phyloP scores from a whole-genome alignment of 2,888 invertebrate genomes.

The Phania funesta region DNA sequence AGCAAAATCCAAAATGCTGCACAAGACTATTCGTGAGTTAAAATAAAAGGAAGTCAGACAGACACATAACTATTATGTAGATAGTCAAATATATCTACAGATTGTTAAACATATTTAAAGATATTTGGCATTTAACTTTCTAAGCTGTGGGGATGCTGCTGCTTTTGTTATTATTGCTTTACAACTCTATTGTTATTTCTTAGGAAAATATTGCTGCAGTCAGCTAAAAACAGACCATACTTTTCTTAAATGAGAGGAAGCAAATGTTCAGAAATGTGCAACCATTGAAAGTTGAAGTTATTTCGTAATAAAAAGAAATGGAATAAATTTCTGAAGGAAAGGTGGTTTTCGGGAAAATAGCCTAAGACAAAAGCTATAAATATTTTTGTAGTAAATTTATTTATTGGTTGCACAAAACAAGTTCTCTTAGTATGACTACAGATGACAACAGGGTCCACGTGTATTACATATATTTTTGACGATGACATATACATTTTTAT shows the following conservation, averaged over 20 bases:
- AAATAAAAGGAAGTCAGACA: slow-evolving; percentile 22
- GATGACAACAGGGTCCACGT: too few relatives aligned
- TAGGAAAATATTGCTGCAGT: slow-evolving; percentile 51
- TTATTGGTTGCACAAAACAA: too few relatives aligned
- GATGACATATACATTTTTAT: too few relatives aligned
- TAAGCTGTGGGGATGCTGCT: slow-evolving; percentile 55
- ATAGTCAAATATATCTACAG: slow-evolving; percentile 28
- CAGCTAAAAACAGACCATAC: slow-evolving; percentile 34
- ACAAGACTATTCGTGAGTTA: slow-evolving; percentile 15
- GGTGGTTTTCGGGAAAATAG: too few relatives aligned
- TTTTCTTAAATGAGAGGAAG: slow-evolving; percentile 13
- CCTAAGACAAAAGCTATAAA: too few relatives aligned
- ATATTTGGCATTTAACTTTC: slow-evolving; percentile 65
- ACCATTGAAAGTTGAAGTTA: background rate
- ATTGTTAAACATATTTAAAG: slow-evolving; percentile 50
- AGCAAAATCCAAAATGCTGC: slow-evolving; percentile 22
- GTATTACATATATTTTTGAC: too few relatives aligned
- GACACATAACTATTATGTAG: background rate
- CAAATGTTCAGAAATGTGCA: slow-evolving; percentile 17
- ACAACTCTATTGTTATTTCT: slow-evolving; percentile 53
- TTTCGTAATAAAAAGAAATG: too few relatives aligned
- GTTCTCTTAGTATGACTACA: too few relatives aligned
- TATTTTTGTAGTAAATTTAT: too few relatives aligned
- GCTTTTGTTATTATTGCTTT: slow-evolving; percentile 38
- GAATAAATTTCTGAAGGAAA: too few relatives aligned